Conservation (phyloP, 2,888 invertebrate species). For the Drosophila koepferae region DNA sequence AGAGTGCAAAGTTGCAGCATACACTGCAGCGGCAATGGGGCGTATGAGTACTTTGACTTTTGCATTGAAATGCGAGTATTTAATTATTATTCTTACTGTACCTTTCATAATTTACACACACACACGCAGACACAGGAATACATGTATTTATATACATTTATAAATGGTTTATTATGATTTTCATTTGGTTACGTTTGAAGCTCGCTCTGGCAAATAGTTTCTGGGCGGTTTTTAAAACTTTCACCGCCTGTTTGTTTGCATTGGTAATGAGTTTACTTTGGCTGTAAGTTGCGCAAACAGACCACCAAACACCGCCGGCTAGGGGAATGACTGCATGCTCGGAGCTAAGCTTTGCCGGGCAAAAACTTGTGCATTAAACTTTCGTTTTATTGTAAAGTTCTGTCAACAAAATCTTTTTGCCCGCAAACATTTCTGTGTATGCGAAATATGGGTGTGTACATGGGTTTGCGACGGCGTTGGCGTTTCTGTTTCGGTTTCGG, state of each 20-base stretch:
- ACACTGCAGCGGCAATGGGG: constrained; percentile 10
- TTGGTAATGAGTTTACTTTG: constrained; percentile 83
- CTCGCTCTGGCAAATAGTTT: constrained; percentile 68
- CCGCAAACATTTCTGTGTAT: constrained; percentile 47
- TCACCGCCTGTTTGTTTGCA: constrained; percentile 78
- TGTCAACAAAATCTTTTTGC: constrained; percentile 76
- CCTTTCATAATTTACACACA: background rate
- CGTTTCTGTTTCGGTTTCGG: constrained; percentile 3
- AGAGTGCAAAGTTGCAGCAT: background rate
- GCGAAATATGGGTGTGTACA: constrained; percentile 16
- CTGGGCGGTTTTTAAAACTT: constrained; percentile 65
- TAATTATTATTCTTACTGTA: constrained; percentile 65
- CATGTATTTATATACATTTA: background rate
- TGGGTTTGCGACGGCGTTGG: background rate
- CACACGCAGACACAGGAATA: background rate
- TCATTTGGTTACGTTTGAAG: constrained; percentile 46
- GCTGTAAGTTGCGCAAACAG: constrained; percentile 81
- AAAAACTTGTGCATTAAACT: constrained; percentile 78
- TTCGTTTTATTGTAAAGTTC: constrained; percentile 79
- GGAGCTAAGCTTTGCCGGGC: constrained; percentile 49
- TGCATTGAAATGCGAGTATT: constrained; percentile 58
- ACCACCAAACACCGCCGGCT: constrained; percentile 32
- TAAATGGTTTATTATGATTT: constrained; percentile 60
- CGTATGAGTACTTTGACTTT: constrained; percentile 45
- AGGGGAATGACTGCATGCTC: constrained; percentile 33